Evolutionary conservation across 2,797 vertebrate species (phyloP).

Genomic region (Zenarchopterus dispar): DNA sequence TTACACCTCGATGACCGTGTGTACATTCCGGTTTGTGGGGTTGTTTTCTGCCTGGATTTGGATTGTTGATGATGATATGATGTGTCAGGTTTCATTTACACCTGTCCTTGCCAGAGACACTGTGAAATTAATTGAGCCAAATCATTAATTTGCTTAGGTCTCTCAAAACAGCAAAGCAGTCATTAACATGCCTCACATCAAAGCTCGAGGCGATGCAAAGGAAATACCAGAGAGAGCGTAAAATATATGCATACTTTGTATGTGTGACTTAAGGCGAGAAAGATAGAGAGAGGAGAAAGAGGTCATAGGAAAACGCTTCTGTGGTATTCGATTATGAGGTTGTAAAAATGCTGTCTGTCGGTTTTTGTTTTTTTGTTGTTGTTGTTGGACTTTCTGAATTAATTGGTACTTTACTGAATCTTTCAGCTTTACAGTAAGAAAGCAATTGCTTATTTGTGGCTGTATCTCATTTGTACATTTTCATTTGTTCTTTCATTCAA

Average conservation of each 20-base stretch:
- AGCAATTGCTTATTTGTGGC: slow-evolving; percentile 49
- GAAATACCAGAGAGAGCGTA: slow-evolving; percentile 15
- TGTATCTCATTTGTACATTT: slow-evolving; percentile 36
- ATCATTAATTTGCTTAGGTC: slow-evolving; percentile 58
- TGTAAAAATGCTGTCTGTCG: slow-evolving; percentile 29
- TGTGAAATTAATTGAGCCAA: slow-evolving; percentile 68
- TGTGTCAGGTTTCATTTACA: slow-evolving; percentile 73
- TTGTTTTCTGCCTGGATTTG: slow-evolving; percentile 25
- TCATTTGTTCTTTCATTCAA: slow-evolving; percentile 55
- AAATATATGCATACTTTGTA: slow-evolving; percentile 1
- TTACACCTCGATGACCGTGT: slow-evolving; percentile 33
- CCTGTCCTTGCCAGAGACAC: slow-evolving; percentile 63
- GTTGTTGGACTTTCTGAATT: slow-evolving; percentile 21
- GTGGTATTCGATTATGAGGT: slow-evolving; percentile 28
- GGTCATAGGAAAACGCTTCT: slow-evolving; percentile 20
- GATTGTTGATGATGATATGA: slow-evolving; percentile 60
- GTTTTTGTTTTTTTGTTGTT: too few relatives aligned
- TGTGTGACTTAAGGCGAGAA: slow-evolving; percentile 13
- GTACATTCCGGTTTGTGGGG: slow-evolving; percentile 4
- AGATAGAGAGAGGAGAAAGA: slow-evolving; percentile 9
- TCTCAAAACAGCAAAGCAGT: slow-evolving; percentile 49
- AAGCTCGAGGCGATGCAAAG: slow-evolving; percentile 22
- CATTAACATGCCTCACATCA: slow-evolving; percentile 49
- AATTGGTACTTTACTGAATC: slow-evolving; percentile 50
- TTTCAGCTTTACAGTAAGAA: slow-evolving; percentile 49